Base-by-base conservation (phyloP, 2,113 vertebrate genomes). In the Siphamia tubifer region DNA sequence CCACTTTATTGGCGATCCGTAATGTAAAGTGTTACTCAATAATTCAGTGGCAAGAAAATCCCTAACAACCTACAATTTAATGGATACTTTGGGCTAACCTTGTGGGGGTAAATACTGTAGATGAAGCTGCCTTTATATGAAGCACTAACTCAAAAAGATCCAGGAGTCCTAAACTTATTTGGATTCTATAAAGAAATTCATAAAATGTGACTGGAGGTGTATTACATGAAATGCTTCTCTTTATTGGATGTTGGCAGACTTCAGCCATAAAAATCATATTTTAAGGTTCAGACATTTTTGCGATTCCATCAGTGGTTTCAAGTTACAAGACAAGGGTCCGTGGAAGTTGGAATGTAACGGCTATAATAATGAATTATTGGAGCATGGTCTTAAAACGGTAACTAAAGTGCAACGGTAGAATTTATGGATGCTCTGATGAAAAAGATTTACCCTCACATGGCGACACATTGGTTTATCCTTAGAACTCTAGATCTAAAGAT, bases 301-400 rank as follows among this genome's bases (percentile, higher is more conserved):
- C 7, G 31, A 65, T 81, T 74, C 30, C 31, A 51, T 38, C 53
- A 43, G 65, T 62, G 40, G 57, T 69, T 61, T 38, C 54, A 43
- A 73, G 52, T 51, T 62, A 75, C 24, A 57, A 63, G 54, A n/a
- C 40, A 19, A 2, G 8, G 25, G 11, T 56, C 57, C 54, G 52
- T 62, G 48, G 24, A 64, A 69, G 57, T 74, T 65, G 51, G 16
- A 73, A 54, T 15, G 28, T 21, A 25, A 38, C 24, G 30, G 61
- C 52, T 40, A 53, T 81, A 70, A 81, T 32, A 48, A 73, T 75
- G 54, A 83, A 79, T 56, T 76, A 75, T 45, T 74, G 23, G 38
- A 40, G 19, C 27, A 27, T 25, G 54, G 17, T 72, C 36, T 9
- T 62, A 31, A 67, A 84, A 74, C 35, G 42, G 60, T 45, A 52